Evolutionary conservation across 2,113 vertebrate genomes (phyloP).

Genomic region (Nesogale talazaci): DNA sequence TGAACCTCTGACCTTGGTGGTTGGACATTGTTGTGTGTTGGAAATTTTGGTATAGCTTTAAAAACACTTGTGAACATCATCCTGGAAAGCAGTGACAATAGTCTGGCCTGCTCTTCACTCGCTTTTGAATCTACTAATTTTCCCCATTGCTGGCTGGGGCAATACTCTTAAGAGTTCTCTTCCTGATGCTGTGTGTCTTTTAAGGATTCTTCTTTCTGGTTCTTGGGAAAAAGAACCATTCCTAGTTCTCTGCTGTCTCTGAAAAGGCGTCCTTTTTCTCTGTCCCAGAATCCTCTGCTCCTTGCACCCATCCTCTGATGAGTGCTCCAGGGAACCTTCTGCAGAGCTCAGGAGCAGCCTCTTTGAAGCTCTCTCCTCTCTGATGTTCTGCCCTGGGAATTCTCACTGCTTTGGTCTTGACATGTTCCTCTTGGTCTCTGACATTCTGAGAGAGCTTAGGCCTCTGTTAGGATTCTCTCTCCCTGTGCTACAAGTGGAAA

Average conservation of each 20-base stretch:
- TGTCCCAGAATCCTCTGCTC: background rate
- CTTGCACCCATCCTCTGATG: background rate
- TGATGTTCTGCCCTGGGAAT: background rate
- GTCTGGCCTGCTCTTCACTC: background rate
- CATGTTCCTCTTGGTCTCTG: background rate
- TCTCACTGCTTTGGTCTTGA: no score
- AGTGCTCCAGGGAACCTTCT: background rate
- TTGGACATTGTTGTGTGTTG: background rate
- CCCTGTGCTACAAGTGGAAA: background rate
- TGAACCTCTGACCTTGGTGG: no score
- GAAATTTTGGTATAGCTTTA: background rate
- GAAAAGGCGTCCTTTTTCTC: background rate
- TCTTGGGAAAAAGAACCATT: background rate
- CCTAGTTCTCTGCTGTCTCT: background rate
- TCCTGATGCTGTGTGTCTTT: background rate
- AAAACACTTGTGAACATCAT: constrained; percentile 37
- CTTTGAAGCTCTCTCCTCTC: background rate
- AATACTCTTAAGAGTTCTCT: background rate
- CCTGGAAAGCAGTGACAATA: background rate
- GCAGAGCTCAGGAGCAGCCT: background rate
- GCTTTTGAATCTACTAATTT: background rate
- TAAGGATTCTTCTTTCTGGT: background rate
- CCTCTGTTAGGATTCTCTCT: background rate
- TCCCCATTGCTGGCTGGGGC: background rate
- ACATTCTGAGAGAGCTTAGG: background rate